phyloP scores from a whole-genome alignment of 2,888 invertebrate species.

The Ectobius pallidus region DNA sequence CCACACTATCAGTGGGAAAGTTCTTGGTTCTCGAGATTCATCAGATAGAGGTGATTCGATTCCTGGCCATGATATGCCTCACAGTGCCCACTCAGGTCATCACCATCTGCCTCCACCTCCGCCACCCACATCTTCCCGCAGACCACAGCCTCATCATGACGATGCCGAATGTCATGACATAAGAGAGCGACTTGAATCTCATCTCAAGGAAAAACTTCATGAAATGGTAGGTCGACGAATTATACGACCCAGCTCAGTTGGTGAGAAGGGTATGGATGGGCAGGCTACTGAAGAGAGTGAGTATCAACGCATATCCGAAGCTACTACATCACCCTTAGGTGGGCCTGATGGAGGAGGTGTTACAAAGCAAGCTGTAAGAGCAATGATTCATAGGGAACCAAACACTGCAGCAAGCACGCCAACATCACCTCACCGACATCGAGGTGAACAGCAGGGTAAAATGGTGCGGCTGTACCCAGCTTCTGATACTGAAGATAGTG shows the following conservation, averaged over 20 bases:
- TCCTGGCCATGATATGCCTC: conserved; percentile 16
- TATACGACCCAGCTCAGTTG: conserved; percentile 29
- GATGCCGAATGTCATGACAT: conserved; percentile 38
- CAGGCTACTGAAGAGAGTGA: conserved; percentile 55
- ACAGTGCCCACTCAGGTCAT: conserved; percentile 1
- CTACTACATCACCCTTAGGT: conserved; percentile 50
- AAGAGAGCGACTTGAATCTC: conserved; percentile 51
- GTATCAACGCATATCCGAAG: conserved; percentile 63
- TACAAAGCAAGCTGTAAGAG: conserved; percentile 53
- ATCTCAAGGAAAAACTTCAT: conserved; percentile 56
- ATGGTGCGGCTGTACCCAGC: conserved; percentile 60
- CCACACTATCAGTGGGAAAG: conserved; percentile 47
- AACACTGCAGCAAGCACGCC: conserved; percentile 43
- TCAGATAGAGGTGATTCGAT: conserved; percentile 30
- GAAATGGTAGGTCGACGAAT: conserved; percentile 49
- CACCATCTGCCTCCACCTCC: conserved; percentile 40
- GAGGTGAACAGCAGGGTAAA: conserved; percentile 42
- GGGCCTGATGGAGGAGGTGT: conserved; percentile 23
- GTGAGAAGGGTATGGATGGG: conserved; percentile 19
- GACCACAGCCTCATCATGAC: conserved; percentile 35
- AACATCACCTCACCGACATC: conserved; percentile 41
- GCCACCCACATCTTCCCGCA: conserved; percentile 31
- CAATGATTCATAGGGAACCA: conserved; percentile 56
- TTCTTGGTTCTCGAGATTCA: conserved; percentile 43
- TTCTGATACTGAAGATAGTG: conserved; percentile 61